Percentiles rank a stretch among this genome's conserved stretches.
Conservation (phyloP, 2,888 invertebrate genomes). For the Sesia bembeciformis region DNA sequence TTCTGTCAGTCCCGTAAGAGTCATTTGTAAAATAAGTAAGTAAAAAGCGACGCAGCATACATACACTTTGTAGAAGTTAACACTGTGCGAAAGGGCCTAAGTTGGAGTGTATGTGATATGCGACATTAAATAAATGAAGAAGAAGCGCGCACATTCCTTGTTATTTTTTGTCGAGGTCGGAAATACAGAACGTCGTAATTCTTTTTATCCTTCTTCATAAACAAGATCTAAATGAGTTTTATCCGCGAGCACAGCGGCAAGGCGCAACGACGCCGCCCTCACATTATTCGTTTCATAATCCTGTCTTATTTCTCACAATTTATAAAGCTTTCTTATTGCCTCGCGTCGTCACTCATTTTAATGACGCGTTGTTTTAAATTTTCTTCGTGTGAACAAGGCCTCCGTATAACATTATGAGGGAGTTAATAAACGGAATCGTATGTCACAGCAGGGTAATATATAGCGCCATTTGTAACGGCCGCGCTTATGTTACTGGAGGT, state of each 20-base stretch:
- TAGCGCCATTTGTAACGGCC: conserved; percentile 14
- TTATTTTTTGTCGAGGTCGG: conserved; percentile 15
- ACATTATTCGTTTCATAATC: conserved; percentile 27
- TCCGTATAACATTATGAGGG: conserved; percentile 6
- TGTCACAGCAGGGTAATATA: conserved; percentile 21
- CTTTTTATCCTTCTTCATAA: conserved; percentile 27
- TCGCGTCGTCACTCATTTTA: conserved; percentile 24
- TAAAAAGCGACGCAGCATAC: conserved; percentile 11
- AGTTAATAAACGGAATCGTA: conserved; percentile 23
- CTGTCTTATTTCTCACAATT: conserved; percentile 24
- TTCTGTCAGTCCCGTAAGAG: conserved; percentile 18
- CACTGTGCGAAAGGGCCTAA: neutral
- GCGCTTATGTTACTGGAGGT: neutral
- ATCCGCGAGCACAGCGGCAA: conserved; percentile 13
- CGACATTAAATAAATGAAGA: conserved; percentile 1
- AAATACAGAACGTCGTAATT: conserved; percentile 15
- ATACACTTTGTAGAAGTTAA: conserved; percentile 4
- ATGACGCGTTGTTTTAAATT: conserved; percentile 28
- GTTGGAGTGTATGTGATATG: conserved; percentile 8
- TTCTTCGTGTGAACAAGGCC: conserved; percentile 9
- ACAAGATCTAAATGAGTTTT: conserved; percentile 26
- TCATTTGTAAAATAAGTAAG: conserved; percentile 19
- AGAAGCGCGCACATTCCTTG: conserved; percentile 13
- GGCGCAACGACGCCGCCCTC: conserved; percentile 17
- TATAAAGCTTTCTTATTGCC: conserved; percentile 26